Base-by-base conservation (phyloP, 2,888 invertebrate species). In the Agapetus fuscipes region DNA sequence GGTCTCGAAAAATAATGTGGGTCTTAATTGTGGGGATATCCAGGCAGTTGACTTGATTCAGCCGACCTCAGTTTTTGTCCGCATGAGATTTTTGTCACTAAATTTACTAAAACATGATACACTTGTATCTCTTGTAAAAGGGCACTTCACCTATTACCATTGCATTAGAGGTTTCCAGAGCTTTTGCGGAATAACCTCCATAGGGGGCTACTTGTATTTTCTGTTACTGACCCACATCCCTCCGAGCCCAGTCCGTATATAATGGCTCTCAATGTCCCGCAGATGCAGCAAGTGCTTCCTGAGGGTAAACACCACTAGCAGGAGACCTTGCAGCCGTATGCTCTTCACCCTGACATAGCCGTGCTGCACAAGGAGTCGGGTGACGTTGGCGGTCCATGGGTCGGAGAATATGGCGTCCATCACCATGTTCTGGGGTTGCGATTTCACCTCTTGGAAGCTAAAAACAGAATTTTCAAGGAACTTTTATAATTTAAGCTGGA, bases 381-480 rank as follows among this genome's bases (percentile, higher is more conserved):
- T 83, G 48, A 84, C 76, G 35, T 75, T 72, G 43, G 76, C 72
- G 2, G 87, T 85, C 91, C 91, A 93, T 1, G 86, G 80, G 59
- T 90, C 89, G 51, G 83, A 80, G 57, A 86, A 85, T 30, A 93
- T 64, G 2, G 83, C 74, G 51, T 88, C 85, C 61, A 84, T 68
- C 12, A 91, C 64, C 62, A 88, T 78, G 58, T 87, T 86, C 54
- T 86, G 87, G 1, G 88, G 88, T 53, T 86, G 86, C 0, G 86
- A 80, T 56, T 87, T 89, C 1, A 93, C 84, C 71, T 93, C 93
- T 71, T 93, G 93, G 42, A 91, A 66, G 12, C 83, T 83, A 55
- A 33, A 53, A 50, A 49, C 28, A 46, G 34, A 38, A 37, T 15
- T 24, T 17, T 36, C 15, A 42, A 33, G 24, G 37, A 25, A 32